Evolutionary conservation across 2,113 vertebrate genomes (phyloP), one percentile per base, ranked within the genome.

Genomic region (Trichechus manatus): DNA sequence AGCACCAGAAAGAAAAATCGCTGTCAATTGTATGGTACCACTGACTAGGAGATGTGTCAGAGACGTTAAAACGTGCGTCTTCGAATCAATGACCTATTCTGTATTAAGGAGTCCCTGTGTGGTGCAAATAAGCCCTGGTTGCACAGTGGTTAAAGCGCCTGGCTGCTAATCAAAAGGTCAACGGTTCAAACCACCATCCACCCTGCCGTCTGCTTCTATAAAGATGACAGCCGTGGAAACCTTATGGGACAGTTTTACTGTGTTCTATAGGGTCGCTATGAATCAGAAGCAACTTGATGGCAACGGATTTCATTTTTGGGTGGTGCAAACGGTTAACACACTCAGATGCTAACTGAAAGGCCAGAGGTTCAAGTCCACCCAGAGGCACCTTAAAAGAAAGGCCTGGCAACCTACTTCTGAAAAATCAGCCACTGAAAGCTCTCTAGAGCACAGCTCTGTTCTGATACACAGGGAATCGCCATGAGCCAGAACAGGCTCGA

Each of bases 1-100:
- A 61, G n/a, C 22, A 36, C 50, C 13, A 79, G 86, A 91, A 86
- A 91, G 84, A 84, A 83, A 93, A 96, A 66, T 68, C 6, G 80
- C 15, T 63, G 83, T 25, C 84, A 85, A 27, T 87, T 85, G 79
- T 20, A 68, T 5, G 42, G 68, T 88, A 53, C 27, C 33, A 79
- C 72, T 78, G 90, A 59, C 63, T 88, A 29, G 9, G 66, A 95
- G 42, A 39, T 29, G 31, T 2, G 25, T 74, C 42, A 70, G 88
- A 20, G 27, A 61, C 63, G 72, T 79, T 94, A 33, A 92, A 93
- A 84, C 9, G 5, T 17, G 3, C 47, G 10, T 87, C 39, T 81
- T 25, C 20, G 64, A 83, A 42, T 87, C 36, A 64, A 5, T 29
- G 66, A 42, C 61, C n/a, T 50, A n/a, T 56, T 88, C 50, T 66